Conservation (phyloP, 2,113 vertebrate species). For the Tretioscincus oriximinensis region DNA sequence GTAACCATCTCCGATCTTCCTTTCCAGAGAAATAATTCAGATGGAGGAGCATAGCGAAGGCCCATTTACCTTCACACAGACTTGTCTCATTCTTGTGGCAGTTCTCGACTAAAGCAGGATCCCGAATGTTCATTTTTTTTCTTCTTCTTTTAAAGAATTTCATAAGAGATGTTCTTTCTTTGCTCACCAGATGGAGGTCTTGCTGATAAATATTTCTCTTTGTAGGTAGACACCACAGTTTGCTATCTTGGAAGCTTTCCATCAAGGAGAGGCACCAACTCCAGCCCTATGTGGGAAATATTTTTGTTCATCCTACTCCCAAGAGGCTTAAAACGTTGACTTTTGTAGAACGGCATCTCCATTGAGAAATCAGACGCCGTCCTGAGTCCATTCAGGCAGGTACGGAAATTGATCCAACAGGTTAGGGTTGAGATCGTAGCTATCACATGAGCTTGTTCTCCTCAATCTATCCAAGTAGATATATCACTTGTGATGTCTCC, state of each 20-base stretch:
- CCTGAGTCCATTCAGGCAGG: neutral
- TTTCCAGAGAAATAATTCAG: neutral
- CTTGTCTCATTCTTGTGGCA: neutral
- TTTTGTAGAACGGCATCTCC: neutral
- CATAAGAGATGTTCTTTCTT: neutral
- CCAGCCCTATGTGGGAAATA: neutral
- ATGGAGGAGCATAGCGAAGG: neutral
- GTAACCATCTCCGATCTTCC: neutral
- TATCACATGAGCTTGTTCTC: neutral
- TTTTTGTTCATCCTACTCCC: neutral
- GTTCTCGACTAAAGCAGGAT: neutral
- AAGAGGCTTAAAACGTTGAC: neutral
- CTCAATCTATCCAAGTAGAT: neutral
- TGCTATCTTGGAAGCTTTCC: slow-evolving; percentile 21
- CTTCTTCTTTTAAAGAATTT: neutral
- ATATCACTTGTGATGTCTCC: neutral
- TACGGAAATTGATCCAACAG: neutral
- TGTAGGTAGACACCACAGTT: neutral
- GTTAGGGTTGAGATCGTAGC: neutral
- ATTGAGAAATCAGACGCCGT: neutral
- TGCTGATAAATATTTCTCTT: too few relatives aligned
- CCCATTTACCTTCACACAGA: neutral
- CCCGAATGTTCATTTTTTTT: neutral
- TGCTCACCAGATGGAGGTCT: neutral
- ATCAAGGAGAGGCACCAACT: slow-evolving; percentile 18